Evolutionary conservation across 1,140 invertebrate species (phyloP).

Genomic region (Homalodisca vitripennis): DNA sequence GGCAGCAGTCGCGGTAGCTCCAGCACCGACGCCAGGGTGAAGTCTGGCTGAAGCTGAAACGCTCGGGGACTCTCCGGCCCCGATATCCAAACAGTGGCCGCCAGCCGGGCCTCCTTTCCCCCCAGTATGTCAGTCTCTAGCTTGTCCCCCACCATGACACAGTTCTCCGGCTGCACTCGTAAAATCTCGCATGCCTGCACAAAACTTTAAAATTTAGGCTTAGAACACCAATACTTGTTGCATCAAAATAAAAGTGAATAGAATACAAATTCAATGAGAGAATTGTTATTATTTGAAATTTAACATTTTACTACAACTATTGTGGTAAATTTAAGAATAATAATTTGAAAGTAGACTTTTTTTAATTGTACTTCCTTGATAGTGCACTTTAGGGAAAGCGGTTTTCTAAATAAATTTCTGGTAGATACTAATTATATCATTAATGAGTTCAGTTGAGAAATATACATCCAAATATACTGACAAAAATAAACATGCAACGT

Average conservation of each 20-base stretch:
- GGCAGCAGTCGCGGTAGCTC: slow-evolving; percentile 37
- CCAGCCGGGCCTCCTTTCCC: slow-evolving; percentile 69
- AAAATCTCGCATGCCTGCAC: slow-evolving; percentile 69
- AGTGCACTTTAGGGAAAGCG: background rate
- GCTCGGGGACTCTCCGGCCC: slow-evolving; percentile 11
- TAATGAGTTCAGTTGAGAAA: no score
- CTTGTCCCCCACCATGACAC: slow-evolving; percentile 85
- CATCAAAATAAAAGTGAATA: no score
- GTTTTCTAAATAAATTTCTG: no score
- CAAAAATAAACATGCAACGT: no score
- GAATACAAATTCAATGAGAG: no score
- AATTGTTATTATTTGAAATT: background rate
- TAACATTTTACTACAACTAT: background rate
- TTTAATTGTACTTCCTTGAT: background rate
- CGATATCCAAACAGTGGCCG: slow-evolving; percentile 72
- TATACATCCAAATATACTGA: no score
- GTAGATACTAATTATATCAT: no score
- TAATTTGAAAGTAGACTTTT: background rate
- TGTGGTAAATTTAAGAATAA: background rate
- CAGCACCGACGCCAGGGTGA: slow-evolving; percentile 34
- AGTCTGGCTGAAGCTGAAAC: slow-evolving; percentile 32
- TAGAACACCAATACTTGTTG: slow-evolving; percentile 47
- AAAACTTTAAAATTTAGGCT: slow-evolving; percentile 75
- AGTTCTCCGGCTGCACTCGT: slow-evolving; percentile 65
- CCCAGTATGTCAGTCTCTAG: slow-evolving; percentile 83